A percentile compares a stretch with the other conserved stretches of the same genome.
phyloP scores from a whole-genome alignment of 2,797 vertebrate species.

The Characodon lateralis region DNA sequence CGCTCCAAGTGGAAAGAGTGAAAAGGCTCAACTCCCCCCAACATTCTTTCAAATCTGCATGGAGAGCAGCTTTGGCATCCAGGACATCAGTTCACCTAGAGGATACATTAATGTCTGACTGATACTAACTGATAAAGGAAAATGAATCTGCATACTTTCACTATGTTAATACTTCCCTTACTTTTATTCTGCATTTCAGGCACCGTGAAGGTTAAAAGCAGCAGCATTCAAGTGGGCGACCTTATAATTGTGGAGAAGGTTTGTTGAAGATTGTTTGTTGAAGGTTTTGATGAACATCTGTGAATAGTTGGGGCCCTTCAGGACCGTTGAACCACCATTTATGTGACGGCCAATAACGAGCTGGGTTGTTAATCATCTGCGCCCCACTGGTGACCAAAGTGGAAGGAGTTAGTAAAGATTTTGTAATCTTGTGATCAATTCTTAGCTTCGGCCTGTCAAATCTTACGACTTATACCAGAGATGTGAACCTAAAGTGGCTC shows the following conservation, averaged over 20 bases:
- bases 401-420: conserved; percentile 79
- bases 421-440: conserved; percentile 80
- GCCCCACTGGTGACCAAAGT: conserved; percentile 56
- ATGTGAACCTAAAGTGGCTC: conserved; percentile 42
- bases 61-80: conserved; percentile 50
- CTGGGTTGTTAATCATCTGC: conserved; percentile 58
- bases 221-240: conserved; percentile 97
- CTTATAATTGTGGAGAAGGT: conserved; percentile 99
- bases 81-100: conserved; percentile 23
- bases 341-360: conserved; percentile 59
- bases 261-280: conserved; percentile 75
- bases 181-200: conserved; percentile 77
- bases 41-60: conserved; percentile 73
- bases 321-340: conserved; percentile 49
- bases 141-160: background rate
- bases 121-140: background rate
- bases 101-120: background rate
- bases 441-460: conserved; percentile 59
- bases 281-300: conserved; percentile 52
- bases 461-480: conserved; percentile 40
- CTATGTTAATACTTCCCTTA: background rate
- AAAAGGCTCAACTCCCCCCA: conserved; percentile 71
- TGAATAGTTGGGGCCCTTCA: conserved; percentile 42
- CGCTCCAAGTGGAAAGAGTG: conserved; percentile 79
- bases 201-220: conserved; percentile 96